phyloP scores from a whole-genome alignment of 2,888 invertebrate species.

The Drosophila setosimentum region DNA sequence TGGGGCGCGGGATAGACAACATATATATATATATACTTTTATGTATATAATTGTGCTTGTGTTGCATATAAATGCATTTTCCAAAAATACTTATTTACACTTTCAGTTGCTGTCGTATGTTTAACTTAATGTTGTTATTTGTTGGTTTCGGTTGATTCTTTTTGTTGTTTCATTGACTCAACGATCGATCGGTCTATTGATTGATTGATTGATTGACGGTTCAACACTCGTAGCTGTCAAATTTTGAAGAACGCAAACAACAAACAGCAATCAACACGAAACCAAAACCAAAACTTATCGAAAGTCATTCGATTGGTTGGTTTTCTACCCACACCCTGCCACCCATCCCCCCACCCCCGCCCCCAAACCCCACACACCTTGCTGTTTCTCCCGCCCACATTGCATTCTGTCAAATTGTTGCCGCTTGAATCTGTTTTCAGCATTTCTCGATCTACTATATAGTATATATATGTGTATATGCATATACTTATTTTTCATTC shows the following conservation, averaged over 20 bases:
- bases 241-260: conserved; percentile 47
- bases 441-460: not conserved
- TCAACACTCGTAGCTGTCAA: conserved; percentile 84
- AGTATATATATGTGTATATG: conserved; percentile 1
- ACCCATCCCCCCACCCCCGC: not conserved
- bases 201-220: conserved; percentile 81
- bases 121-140: conserved; percentile 10
- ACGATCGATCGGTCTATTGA: conserved; percentile 42
- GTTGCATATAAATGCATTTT: conserved; percentile 31
- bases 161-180: conserved; percentile 50
- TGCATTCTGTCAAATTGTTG: conserved; percentile 1
- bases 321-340: not conserved
- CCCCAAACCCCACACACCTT: not conserved
- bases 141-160: not conserved
- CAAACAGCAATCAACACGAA: not conserved
- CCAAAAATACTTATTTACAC: conserved; percentile 14
- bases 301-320: conserved; percentile 9
- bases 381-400: conserved; percentile 3
- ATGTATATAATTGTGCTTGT: conserved; percentile 11
- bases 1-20: conserved; percentile 42
- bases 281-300: not conserved
- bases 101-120: conserved; percentile 16
- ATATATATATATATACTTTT: not conserved
- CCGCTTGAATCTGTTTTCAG: not conserved
- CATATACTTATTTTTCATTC: conserved; percentile 3